Base-by-base conservation (phyloP, 2,888 invertebrate genomes). In the Hypena proboscidalis region DNA sequence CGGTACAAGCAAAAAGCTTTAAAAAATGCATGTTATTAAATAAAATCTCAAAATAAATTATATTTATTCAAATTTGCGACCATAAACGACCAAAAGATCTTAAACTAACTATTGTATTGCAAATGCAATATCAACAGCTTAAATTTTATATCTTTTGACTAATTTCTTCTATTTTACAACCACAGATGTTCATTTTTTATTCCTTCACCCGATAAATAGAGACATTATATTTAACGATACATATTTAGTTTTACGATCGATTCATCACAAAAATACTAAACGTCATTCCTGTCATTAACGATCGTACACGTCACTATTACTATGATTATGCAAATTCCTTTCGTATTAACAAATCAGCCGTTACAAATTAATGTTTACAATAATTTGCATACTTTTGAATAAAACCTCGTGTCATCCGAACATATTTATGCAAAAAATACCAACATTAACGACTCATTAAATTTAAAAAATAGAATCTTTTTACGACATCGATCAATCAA, bases 301-400 rank as follows among this genome's bases (percentile, higher is more conserved):
- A 57, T 67, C 56, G 65, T 71, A 72, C 39, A 56, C 50, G 39
- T 43, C 56, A 48, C 63, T 73, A 75, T 73, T 74, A 65, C 54
- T 53, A 67, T 83, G 71, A 83, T 87, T 88, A 89, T 89, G 90
- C 81, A 80, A 88, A 88, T 84, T 39, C 37, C 14, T 30, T 29
- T 71, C 70, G 69, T 77, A 86, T 87, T 87, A 87, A 74, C 89
- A 90, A 86, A 90, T 90, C 88, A 90, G 81, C 90, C 90, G 90
- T 90, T 85, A 85, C 89, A 89, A 90, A 90, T 90, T 85, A 83
- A 81, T 90, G 85, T 90, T 90, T 88, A 89, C 82, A 41, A 59
- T 80, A 63, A 89, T 90, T 89, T 70, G 73, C 90, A 90, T 90
- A 89, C 70, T 75, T 71, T 79, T 77, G 70, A 74, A 84, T 82